Conservation (phyloP, 2,113 vertebrate species). For the Enhydra lutris region DNA sequence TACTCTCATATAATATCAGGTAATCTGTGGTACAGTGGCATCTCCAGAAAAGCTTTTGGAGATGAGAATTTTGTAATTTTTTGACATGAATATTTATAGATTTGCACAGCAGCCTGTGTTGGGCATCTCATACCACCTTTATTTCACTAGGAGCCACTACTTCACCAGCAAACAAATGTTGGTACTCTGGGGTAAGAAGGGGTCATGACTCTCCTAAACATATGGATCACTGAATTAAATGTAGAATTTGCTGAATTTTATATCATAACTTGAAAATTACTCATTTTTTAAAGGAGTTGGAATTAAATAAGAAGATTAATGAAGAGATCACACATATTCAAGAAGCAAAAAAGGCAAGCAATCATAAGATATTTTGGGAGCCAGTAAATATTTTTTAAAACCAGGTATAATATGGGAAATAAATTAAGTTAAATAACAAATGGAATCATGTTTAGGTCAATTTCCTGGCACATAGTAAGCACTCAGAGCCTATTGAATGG, state of each 20-base stretch:
- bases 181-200: not conserved
- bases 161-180: not conserved
- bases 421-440: not conserved
- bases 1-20: not conserved
- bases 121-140: not conserved
- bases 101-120: not conserved
- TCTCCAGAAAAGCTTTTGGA: conserved; percentile 16
- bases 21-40: not conserved
- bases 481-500: not conserved
- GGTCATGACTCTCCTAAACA: not conserved
- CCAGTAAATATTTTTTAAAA: conserved; percentile 41
- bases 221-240: conserved; percentile 19
- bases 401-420: not conserved
- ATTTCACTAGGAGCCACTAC: not conserved
- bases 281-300: conserved; percentile 85
- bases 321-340: conserved; percentile 84
- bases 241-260: conserved; percentile 40
- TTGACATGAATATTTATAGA: not conserved
- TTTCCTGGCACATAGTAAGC: not conserved
- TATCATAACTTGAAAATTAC: conserved; percentile 41
- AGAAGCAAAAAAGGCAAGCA: conserved; percentile 90
- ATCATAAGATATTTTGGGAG: conserved; percentile 38
- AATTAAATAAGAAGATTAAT: conserved; percentile 87
- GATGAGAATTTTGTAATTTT: conserved; percentile 21
- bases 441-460: not conserved